Conservation (phyloP, 2,888 invertebrate species). For the Polymixis lichenea region DNA sequence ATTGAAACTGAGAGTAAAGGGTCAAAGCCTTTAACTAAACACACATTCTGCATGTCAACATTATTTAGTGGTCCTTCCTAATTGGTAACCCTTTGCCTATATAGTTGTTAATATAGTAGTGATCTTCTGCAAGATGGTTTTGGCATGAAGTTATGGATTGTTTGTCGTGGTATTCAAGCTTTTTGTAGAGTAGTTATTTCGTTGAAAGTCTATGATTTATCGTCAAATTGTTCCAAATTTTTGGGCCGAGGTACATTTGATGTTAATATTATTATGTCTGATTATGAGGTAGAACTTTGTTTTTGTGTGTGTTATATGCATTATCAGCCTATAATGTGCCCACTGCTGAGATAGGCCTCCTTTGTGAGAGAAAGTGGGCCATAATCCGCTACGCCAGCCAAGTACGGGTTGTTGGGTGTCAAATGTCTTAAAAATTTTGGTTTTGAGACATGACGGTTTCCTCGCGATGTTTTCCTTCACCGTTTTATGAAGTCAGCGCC, state of each 20-base stretch:
- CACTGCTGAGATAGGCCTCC: too few species aligned
- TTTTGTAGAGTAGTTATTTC: background rate
- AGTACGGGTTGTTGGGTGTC: too few species aligned
- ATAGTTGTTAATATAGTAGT: background rate
- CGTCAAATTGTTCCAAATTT: background rate
- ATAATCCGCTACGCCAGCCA: too few species aligned
- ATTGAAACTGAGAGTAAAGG: constrained; percentile 7
- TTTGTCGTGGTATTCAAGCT: background rate
- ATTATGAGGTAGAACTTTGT: background rate
- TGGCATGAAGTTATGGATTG: background rate
- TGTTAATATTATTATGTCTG: background rate
- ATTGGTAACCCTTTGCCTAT: background rate
- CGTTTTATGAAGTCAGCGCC: too few species aligned
- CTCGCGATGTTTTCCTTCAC: too few species aligned
- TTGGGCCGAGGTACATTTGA: background rate
- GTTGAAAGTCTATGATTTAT: background rate
- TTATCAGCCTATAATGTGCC: too few species aligned
- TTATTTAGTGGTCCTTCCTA: constrained; percentile 7
- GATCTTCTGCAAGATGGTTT: background rate
- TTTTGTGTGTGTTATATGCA: background rate
- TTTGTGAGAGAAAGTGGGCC: too few species aligned
- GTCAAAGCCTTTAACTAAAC: constrained; percentile 21
- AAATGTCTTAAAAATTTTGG: too few species aligned
- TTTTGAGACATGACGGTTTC: too few species aligned
- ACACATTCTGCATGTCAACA: background rate